Base-by-base conservation (phyloP, 2,113 vertebrate species). In the Halcyon senegalensis region DNA sequence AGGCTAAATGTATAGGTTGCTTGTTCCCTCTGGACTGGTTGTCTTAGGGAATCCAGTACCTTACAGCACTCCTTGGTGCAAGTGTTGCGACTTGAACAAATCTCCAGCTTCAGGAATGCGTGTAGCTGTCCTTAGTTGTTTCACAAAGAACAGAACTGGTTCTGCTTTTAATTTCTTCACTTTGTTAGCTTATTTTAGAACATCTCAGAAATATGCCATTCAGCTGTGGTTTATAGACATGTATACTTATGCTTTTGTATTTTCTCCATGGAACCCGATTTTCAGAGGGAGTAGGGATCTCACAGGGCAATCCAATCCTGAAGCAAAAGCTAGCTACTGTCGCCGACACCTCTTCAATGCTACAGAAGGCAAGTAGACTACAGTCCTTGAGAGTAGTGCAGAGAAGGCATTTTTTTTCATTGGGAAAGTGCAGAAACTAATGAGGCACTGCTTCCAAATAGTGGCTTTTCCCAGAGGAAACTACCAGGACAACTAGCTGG, bases 361-460 rank as follows among this genome's bases (percentile, higher is more conserved):
- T 39, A 7, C 30, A 60, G 39, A 78, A 64, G 35, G 30, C 43
- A 80, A 86, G 28, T 17, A 46, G 69, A 87, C 55, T 59, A 43
- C 43, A 27, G 35, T 35, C 56, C 51, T 90, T 60, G 53, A 75
- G 76, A 50, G n/a, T 76, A 89, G 35, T 41, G 44, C 51, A 72
- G 24, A 24, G 50, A 56, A 89, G 35, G 35, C 16, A 78, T 66
- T 90, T 90, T 90, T 90, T 83, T 31, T 78, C 23, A 25, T 94
- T 91, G 85, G 30, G 46, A 93, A 94, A 91, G 58, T 37, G 56
- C 10, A 48, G 59, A 79, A 85, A 83, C 21, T 58, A 83, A 62
- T 51, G 81, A 92, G 28, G 93, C 62, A 76, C 35, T 80, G 91
- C 35, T 94, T 91, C 94, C 50, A 95, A 75, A 87, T 1, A 59